phyloP scores from a whole-genome alignment of 2,113 vertebrate species.

The Notothenia coriiceps region DNA sequence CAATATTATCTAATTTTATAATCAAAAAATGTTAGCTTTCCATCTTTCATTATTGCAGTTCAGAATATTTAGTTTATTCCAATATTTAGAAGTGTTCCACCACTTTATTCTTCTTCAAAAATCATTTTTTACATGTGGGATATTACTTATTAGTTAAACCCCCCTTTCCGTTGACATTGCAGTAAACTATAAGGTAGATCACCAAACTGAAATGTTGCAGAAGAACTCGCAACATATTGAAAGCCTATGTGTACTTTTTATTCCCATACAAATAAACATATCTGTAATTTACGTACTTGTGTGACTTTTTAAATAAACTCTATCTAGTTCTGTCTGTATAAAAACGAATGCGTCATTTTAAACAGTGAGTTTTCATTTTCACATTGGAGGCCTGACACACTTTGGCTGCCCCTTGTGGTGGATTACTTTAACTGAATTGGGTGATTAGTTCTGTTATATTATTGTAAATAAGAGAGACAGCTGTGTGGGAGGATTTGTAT shows the following conservation, averaged over 20 bases:
- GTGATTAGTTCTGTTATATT: not conserved
- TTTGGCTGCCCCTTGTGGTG: not conserved
- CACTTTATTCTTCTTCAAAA: not conserved
- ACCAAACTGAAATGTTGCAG: not conserved
- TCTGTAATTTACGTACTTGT: not conserved
- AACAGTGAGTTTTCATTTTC: no score
- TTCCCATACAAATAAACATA: not conserved
- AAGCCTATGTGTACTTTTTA: not conserved
- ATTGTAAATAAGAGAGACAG: not conserved
- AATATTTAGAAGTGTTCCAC: not conserved
- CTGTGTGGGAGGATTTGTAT: conserved; percentile 17
- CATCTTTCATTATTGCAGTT: not conserved
- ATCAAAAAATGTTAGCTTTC: not conserved
- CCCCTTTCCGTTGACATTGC: not conserved
- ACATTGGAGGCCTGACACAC: not conserved
- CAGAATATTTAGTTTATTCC: not conserved
- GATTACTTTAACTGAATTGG: not conserved
- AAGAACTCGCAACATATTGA: not conserved
- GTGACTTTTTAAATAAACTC: not conserved
- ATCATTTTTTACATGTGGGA: no score
- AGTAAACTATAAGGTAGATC: not conserved
- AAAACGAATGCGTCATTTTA: not conserved
- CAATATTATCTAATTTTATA: not conserved
- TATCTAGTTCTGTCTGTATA: not conserved
- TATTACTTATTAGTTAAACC: not conserved